Base-by-base conservation (phyloP, 2,797 vertebrate species). In the Enteromius anoplus region DNA sequence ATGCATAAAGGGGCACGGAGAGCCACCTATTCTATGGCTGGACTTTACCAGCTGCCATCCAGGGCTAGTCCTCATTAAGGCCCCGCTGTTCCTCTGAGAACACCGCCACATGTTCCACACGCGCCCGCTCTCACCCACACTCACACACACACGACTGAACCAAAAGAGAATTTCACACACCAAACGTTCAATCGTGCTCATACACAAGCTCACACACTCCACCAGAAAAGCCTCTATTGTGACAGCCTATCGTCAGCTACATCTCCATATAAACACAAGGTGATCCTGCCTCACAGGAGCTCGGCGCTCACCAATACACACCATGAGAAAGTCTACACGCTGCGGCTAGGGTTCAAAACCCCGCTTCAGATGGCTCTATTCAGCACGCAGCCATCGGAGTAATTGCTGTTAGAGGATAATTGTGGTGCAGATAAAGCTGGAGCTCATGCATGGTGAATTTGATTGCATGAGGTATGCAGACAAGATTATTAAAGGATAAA, bases 1-100 rank as follows among this genome's bases (percentile, higher is more conserved):
- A 65, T 87, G 94, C 93, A 98, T 97, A 85, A 98, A 99, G 97
- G 93, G 96, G 95, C 94, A 92, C 90, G 72, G 92, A 82, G 81
- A 95, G 93, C 85, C 93, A 97, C 95, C 96, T 96, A 96, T 98
- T 96, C 96, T 94, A 95, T 95, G 95, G 91, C 94, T 91, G 77
- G 96, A 97, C 94, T 98, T 98, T 98, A 99, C 97, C 98, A 99
- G 98, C 98, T 99, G 98, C 97, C 96, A 92, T 98, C 96, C 96
- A 97, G 95, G 96, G 95, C 95, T 93, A 93, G 95, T 93, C 92
- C 96, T 98, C 97, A 98, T 98, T 98, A 98, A 96, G 94, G 93
- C 91, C 96, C 96, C 94, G 96, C 96, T 96, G 97, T 96, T 98
- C 94, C 92, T 95, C 97, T 99, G 98, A 98, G 98, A 99, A 99